These are phyloP conservation scores for Sycophila texana DNA, from an alignment of 2,888 invertebrate genomes.

Conservation along the genomic window DNA sequence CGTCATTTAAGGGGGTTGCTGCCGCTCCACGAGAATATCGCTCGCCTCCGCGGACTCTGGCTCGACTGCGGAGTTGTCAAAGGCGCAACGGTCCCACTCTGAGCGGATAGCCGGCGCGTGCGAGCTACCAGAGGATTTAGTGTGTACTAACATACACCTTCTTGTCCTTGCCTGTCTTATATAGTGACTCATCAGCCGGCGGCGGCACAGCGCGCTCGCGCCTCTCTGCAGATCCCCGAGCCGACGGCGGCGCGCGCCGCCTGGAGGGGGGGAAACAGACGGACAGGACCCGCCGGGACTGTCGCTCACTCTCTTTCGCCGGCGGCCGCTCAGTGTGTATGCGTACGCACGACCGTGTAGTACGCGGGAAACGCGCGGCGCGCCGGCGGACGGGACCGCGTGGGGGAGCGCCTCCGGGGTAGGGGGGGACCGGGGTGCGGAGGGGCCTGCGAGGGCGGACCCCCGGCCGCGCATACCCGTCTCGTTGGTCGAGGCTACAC, in stretches of 20 bases:
- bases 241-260: slow-evolving; percentile 26
- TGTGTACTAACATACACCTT: slow-evolving; percentile 75
- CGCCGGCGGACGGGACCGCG: slow-evolving; percentile 1
- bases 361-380: slow-evolving; percentile 19
- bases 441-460: slow-evolving; percentile 68
- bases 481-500: slow-evolving; percentile 65
- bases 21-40: neutral
- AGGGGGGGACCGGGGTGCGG: slow-evolving; percentile 56
- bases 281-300: slow-evolving; percentile 44
- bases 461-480: slow-evolving; percentile 57
- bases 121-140: slow-evolving; percentile 73
- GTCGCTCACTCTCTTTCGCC: slow-evolving; percentile 48
- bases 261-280: neutral
- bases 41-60: neutral
- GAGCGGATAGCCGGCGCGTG: slow-evolving; percentile 60
- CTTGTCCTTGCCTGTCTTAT: slow-evolving; percentile 76
- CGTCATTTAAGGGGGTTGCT: neutral
- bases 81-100: neutral
- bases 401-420: slow-evolving; percentile 26
- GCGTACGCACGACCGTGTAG: slow-evolving; percentile 50
- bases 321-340: slow-evolving; percentile 38
- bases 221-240: slow-evolving; percentile 47
- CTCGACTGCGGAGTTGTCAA: neutral
- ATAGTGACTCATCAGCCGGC: slow-evolving; percentile 74
- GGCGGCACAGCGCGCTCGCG: slow-evolving; percentile 59